These are phyloP conservation scores for Peromyscus melanophrys DNA, from an alignment of 2,797 vertebrate genomes.

Conservation along the genomic window DNA sequence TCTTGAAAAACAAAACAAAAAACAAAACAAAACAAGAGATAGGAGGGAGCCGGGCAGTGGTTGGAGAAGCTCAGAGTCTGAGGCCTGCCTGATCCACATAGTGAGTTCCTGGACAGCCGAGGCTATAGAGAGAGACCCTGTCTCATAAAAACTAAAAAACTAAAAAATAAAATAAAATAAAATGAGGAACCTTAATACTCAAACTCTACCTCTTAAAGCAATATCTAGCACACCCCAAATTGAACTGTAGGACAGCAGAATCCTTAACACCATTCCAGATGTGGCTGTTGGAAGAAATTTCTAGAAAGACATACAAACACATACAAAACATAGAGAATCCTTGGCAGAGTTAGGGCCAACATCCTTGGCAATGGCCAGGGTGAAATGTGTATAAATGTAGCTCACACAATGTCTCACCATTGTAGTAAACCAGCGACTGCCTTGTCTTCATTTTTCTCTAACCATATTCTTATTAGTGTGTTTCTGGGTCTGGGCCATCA, in stretches of 20 bases:
- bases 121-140: too few relatives aligned
- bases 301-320: background rate
- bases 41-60: too few relatives aligned
- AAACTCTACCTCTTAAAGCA: constrained; percentile 24
- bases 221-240: background rate
- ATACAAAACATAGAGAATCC: background rate
- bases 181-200: background rate
- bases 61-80: background rate
- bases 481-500: constrained; percentile 3
- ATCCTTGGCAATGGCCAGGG: background rate
- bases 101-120: background rate
- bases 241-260: background rate
- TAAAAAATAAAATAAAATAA: background rate
- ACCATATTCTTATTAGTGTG: background rate
- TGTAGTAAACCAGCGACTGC: background rate
- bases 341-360: background rate
- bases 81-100: background rate
- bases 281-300: background rate
- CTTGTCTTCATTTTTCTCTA: background rate
- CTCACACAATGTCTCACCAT: background rate
- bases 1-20: too few relatives aligned
- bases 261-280: background rate
- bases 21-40: too few relatives aligned
- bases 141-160: background rate
- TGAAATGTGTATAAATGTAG: background rate